phyloP scores from a whole-genome alignment of 35 echinoderm and acorn worm genomes.

The Heliocidaris tuberculata region DNA sequence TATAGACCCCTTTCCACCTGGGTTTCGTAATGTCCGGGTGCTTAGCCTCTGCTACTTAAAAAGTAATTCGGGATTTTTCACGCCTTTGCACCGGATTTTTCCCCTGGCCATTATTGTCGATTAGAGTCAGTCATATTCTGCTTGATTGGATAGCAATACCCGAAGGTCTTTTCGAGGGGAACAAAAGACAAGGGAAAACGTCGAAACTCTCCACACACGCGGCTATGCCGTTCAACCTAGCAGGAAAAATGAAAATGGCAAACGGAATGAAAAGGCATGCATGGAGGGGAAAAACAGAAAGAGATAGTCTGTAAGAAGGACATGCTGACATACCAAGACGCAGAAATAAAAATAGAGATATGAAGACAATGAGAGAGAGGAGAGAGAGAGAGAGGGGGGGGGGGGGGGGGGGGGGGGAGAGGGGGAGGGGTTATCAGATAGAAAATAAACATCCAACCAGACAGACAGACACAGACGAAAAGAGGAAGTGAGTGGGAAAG shows the following conservation, averaged over 20 bases:
- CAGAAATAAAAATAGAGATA: not conserved
- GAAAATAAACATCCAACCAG: not conserved
- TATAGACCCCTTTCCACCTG: too few species aligned
- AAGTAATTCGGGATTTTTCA: not conserved
- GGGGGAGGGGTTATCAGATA: too few species aligned
- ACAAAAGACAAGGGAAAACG: not conserved
- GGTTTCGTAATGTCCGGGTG: not conserved
- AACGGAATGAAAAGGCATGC: too few species aligned
- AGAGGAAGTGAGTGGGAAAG: not conserved
- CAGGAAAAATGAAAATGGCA: not conserved
- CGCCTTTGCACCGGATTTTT: not conserved
- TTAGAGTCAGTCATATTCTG: not conserved
- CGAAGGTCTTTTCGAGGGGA: not conserved
- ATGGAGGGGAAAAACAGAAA: not conserved
- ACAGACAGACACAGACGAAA: not conserved
- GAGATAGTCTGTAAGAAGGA: not conserved
- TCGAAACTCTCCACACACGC: not conserved
- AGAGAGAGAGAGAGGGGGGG: not conserved
- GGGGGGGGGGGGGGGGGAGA: not conserved
- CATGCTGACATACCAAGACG: not conserved
- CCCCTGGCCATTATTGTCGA: not conserved
- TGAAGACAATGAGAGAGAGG: not conserved
- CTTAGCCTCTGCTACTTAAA: not conserved
- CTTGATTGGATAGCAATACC: not conserved
- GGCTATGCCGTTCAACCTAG: not conserved